A percentile compares a stretch with the other conserved stretches of the same genome.
Conservation (phyloP, 2,797 vertebrate genomes). For the Taeniopygia guttata region DNA sequence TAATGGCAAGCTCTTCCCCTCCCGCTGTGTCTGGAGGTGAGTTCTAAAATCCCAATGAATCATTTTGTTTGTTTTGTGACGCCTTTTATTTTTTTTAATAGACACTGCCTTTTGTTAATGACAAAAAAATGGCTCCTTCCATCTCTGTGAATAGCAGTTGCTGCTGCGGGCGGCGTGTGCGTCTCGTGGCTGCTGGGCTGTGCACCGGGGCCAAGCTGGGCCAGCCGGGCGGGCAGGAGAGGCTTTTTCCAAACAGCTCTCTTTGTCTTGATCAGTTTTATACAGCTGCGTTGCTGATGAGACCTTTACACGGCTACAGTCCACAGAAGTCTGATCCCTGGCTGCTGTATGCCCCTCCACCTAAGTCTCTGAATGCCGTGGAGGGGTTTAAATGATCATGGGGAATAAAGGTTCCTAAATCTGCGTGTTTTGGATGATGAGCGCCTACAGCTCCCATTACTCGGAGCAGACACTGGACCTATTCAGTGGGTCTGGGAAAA, state of each 20-base stretch:
- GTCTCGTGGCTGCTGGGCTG: background rate
- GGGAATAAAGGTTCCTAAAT: background rate
- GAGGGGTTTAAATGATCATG: background rate
- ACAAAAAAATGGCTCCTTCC: constrained; percentile 40
- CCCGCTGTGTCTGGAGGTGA: constrained; percentile 58
- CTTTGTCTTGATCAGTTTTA: background rate
- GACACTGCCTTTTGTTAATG: constrained; percentile 48
- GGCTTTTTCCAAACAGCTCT: background rate
- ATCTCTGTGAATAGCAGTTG: background rate
- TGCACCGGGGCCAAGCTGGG: background rate
- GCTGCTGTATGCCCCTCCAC: background rate
- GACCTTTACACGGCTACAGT: background rate
- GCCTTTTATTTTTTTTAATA: constrained; percentile 52
- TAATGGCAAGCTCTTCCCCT: constrained; percentile 32
- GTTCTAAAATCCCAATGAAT: constrained; percentile 61
- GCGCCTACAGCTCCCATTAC: background rate
- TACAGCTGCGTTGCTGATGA: background rate
- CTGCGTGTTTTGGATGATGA: background rate
- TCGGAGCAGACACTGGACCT: background rate
- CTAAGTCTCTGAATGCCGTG: background rate
- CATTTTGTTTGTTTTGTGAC: constrained; percentile 33
- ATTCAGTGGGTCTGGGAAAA: background rate
- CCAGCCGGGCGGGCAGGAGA: background rate
- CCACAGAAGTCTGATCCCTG: background rate
- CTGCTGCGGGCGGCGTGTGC: background rate